Evolutionary conservation across 2,113 vertebrate genomes (phyloP).

Genomic region (Notarius lentiginosus): DNA sequence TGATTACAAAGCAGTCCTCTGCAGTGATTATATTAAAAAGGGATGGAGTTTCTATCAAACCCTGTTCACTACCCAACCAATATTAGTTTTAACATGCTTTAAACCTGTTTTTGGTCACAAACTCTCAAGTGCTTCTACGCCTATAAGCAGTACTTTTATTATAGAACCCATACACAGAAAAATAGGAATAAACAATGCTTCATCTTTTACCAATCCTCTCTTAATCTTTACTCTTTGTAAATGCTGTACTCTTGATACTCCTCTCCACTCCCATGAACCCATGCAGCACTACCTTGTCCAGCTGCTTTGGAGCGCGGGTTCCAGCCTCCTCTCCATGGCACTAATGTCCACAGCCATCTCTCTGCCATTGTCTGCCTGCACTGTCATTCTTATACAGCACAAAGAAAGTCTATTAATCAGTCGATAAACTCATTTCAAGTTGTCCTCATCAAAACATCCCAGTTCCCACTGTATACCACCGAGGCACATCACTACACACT

Average conservation of each 20-base stretch:
- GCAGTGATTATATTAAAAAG: not conserved
- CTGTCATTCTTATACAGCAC: constrained; percentile 56
- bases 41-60: not conserved
- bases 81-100: not conserved
- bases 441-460: not conserved
- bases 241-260: not conserved
- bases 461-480: not conserved
- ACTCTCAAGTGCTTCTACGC: not conserved
- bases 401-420: constrained; percentile 38
- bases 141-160: not conserved
- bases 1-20: not conserved
- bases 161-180: not conserved
- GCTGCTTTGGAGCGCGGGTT: constrained; percentile 44
- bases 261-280: not conserved
- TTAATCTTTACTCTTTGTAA: not conserved
- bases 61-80: not conserved
- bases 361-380: constrained; percentile 57
- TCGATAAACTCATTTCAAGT: not conserved
- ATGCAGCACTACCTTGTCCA: constrained; percentile 53
- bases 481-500: not conserved
- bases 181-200: not conserved
- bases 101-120: not conserved
- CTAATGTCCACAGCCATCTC: constrained; percentile 57
- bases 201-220: not conserved
- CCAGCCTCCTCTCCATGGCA: constrained; percentile 56